Evolutionary conservation across 2,888 invertebrate genomes (phyloP).

Genomic region (Cerceris ruficornis): DNA sequence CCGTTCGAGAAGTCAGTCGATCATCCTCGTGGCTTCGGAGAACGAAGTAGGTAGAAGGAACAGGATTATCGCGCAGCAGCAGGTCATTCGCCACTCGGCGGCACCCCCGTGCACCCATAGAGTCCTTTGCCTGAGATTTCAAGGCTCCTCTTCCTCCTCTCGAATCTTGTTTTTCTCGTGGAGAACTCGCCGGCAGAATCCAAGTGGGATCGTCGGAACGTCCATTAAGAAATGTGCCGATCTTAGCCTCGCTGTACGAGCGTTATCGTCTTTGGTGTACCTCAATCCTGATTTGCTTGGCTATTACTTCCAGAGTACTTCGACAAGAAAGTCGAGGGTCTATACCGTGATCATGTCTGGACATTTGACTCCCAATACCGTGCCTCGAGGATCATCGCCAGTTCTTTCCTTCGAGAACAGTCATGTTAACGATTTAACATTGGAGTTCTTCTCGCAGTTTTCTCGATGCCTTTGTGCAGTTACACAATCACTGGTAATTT

Average conservation of each 20-base stretch:
- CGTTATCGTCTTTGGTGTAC: conserved; percentile 18
- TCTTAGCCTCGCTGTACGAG: conserved; percentile 19
- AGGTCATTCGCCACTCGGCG: conserved; percentile 43
- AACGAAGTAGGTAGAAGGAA: conserved; percentile 17
- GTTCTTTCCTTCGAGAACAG: not conserved
- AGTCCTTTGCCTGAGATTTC: conserved; percentile 45
- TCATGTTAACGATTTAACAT: not conserved
- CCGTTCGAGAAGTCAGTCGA: conserved; percentile 35
- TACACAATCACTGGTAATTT: not conserved
- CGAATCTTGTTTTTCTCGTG: conserved; percentile 54
- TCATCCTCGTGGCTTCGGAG: conserved; percentile 45
- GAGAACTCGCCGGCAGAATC: conserved; percentile 47
- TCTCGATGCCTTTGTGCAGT: not conserved
- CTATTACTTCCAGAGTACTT: not conserved
- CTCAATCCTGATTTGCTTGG: not conserved
- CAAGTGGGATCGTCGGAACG: conserved; percentile 52
- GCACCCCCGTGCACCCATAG: conserved; percentile 50
- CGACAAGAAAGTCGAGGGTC: not conserved
- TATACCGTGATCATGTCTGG: not conserved
- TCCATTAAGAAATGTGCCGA: conserved; percentile 54
- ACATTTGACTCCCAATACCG: conserved; percentile 1
- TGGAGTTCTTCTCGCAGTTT: not conserved
- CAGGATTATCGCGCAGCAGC: conserved; percentile 45
- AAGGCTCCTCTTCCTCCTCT: conserved; percentile 47
- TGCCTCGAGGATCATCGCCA: not conserved